These are phyloP conservation scores for Astur gentilis DNA, from an alignment of 2,113 vertebrate species.

Conservation along the genomic window DNA sequence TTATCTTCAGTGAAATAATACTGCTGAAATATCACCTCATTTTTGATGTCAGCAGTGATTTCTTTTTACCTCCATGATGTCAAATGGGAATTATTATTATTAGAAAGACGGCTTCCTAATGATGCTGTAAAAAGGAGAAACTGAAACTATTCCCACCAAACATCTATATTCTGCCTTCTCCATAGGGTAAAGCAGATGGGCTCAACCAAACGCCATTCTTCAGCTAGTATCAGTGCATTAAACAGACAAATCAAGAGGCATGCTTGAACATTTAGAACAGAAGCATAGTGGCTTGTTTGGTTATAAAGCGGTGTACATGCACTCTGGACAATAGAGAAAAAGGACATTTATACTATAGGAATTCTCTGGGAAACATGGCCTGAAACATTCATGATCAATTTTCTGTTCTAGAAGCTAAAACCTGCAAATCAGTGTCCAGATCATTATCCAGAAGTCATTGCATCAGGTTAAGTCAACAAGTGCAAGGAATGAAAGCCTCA, in stretches of 20 bases:
- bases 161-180: slow-evolving; percentile 23
- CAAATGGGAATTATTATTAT: slow-evolving; percentile 76
- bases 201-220: background rate
- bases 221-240: background rate
- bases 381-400: background rate
- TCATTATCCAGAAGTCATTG: background rate
- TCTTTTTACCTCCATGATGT: slow-evolving; percentile 69
- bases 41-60: slow-evolving; percentile 76
- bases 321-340: background rate
- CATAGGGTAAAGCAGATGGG: background rate
- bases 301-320: background rate
- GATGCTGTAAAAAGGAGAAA: slow-evolving; percentile 54
- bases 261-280: slow-evolving; percentile 21
- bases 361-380: background rate
- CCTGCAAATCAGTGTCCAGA: background rate
- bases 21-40: slow-evolving; percentile 73
- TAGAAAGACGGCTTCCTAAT: slow-evolving; percentile 66
- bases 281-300: background rate
- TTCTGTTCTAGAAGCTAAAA: background rate
- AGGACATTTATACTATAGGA: background rate
- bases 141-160: slow-evolving; percentile 51
- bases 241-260: slow-evolving; percentile 47
- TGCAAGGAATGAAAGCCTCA: background rate
- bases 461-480: background rate
- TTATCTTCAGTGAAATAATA: slow-evolving; percentile 72